Conservation (phyloP, 2,797 vertebrate species). For the Tokudaia tokunoshimensis region DNA sequence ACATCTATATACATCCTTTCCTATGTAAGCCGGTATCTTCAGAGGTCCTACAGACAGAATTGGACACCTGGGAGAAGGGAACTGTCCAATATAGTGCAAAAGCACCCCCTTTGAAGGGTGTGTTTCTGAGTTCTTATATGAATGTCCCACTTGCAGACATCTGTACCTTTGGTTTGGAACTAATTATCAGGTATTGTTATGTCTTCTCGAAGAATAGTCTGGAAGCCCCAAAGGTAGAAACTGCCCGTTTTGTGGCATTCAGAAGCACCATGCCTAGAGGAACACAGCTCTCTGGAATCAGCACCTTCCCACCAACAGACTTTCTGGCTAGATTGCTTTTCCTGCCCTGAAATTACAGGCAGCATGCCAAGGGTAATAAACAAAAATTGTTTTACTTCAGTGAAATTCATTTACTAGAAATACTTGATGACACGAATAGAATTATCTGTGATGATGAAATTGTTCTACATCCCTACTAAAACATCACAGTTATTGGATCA, state of each 20-base stretch:
- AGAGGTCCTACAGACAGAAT: background rate
- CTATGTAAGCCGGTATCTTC: background rate
- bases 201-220: background rate
- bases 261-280: background rate
- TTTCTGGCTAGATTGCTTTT: conserved; percentile 43
- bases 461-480: background rate
- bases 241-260: background rate
- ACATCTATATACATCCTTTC: background rate
- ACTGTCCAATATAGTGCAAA: background rate
- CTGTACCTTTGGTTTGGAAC: background rate
- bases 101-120: background rate
- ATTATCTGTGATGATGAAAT: background rate
- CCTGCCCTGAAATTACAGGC: conserved; percentile 31
- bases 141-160: background rate
- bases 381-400: conserved; percentile 48
- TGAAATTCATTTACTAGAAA: conserved; percentile 59
- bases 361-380: conserved; percentile 53
- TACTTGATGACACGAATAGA: background rate
- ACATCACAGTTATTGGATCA: background rate
- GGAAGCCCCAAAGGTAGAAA: background rate
- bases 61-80: background rate
- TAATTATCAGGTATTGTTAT: background rate
- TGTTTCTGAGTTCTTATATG: background rate
- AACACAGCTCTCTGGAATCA: background rate
- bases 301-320: background rate